These are phyloP conservation scores for Hydriomena furcata DNA, from an alignment of 2,888 invertebrate species.

Conservation along the genomic window DNA sequence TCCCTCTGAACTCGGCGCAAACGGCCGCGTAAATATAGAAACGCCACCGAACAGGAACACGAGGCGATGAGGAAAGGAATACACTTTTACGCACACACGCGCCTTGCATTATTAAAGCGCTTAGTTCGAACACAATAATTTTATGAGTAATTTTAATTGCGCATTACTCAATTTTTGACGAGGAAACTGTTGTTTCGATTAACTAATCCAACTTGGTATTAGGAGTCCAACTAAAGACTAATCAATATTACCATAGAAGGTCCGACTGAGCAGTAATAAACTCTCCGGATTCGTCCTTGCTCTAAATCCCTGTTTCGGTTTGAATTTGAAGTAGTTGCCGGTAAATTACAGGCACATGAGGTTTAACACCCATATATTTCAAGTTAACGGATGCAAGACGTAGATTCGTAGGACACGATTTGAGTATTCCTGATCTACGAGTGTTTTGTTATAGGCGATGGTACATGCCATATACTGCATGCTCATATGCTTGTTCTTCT, in stretches of 20 bases:
- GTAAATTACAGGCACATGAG: no score
- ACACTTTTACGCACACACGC: conserved; percentile 46
- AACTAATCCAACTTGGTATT: not conserved
- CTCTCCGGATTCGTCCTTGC: not conserved
- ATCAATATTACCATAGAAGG: no score
- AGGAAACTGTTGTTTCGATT: conserved; percentile 6
- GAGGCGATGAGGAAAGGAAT: conserved; percentile 63
- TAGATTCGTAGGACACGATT: no score
- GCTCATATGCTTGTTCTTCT: no score
- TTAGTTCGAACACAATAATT: conserved; percentile 24
- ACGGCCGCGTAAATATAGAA: conserved; percentile 79
- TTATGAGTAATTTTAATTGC: conserved; percentile 22
- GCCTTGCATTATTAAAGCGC: conserved; percentile 19
- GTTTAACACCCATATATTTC: no score
- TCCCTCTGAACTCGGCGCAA: conserved; percentile 71
- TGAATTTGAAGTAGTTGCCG: no score
- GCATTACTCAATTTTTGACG: conserved; percentile 4
- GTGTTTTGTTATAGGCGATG: no score
- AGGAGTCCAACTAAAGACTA: not conserved
- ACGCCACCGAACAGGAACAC: conserved; percentile 72
- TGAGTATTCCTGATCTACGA: no score
- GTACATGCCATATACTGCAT: no score
- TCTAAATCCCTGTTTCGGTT: no score
- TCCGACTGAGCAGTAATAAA: no score
- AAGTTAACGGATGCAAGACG: no score